A percentile compares a stretch with the other conserved stretches of the same genome.
These are phyloP conservation scores for Sebastes vulpes DNA, from an alignment of 2,797 vertebrate genomes.

Conservation along the genomic window DNA sequence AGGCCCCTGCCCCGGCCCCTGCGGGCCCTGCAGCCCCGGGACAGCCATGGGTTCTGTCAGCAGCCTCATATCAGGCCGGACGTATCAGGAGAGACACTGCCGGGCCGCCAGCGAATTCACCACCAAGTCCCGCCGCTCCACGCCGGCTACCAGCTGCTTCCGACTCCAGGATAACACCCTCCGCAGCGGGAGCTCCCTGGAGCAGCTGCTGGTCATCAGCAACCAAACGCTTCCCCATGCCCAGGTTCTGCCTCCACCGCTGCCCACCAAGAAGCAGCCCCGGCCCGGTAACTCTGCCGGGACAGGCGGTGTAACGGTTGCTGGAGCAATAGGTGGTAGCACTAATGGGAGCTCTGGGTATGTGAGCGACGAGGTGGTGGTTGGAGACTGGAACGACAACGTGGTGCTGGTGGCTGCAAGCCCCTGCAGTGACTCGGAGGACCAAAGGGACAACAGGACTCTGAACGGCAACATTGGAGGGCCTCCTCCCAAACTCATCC, in stretches of 20 bases:
- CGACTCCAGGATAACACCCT: constrained; percentile 84
- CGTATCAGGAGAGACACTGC: constrained; percentile 89
- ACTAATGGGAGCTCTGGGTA: constrained; percentile 86
- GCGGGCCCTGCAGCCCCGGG: constrained; percentile 62
- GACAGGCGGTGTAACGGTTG: constrained; percentile 2
- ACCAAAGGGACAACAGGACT: constrained; percentile 87
- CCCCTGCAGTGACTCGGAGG: constrained; percentile 92
- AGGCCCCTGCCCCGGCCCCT: constrained; percentile 57
- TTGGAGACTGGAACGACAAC: constrained; percentile 90
- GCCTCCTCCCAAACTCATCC: constrained; percentile 96
- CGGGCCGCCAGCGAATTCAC: constrained; percentile 83
- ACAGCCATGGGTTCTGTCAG: constrained; percentile 95
- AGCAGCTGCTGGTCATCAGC: constrained; percentile 87
- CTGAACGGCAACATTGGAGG: constrained; percentile 90
- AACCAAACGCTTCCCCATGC: constrained; percentile 70
- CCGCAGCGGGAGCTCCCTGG: constrained; percentile 87
- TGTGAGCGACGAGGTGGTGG: constrained; percentile 87
- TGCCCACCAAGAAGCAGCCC: constrained; percentile 89
- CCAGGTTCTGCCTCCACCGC: constrained; percentile 76
- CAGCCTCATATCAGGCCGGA: constrained; percentile 94
- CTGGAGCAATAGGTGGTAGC: constrained; percentile 32
- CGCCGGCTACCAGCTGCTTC: constrained; percentile 88
- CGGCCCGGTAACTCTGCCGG: constrained; percentile 69
- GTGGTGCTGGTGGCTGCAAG: constrained; percentile 83
- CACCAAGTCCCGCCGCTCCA: constrained; percentile 85